Evolutionary conservation across 1,140 invertebrate species (phyloP).

Genomic region (Wiebesia pumilae): DNA sequence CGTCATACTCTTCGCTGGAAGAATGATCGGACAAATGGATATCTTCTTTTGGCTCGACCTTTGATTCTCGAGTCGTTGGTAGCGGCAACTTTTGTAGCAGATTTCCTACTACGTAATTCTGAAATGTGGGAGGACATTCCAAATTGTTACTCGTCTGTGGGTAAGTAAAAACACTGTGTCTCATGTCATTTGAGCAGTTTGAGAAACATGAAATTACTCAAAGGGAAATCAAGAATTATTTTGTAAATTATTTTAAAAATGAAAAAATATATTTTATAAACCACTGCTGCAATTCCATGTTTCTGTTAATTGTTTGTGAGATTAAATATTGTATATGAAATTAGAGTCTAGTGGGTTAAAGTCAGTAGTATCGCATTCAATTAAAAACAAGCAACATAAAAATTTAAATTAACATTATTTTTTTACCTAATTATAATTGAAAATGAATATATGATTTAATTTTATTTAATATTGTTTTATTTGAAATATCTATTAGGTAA

Average conservation of each 20-base stretch:
- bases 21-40: neutral
- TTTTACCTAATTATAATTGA: neutral
- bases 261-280: neutral
- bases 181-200: neutral
- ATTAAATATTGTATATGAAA: neutral
- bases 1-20: neutral
- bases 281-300: neutral
- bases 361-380: neutral
- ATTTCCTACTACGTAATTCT: conserved; percentile 53
- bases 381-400: neutral
- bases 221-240: neutral
- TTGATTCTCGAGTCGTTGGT: conserved; percentile 3
- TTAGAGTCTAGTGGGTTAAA: neutral
- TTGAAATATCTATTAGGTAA: neutral
- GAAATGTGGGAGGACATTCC: conserved; percentile 50
- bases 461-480: neutral
- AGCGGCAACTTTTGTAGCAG: conserved; percentile 46
- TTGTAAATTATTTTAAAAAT: neutral
- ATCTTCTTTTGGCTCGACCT: neutral
- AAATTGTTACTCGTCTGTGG: conserved; percentile 29
- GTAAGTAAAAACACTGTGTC: neutral
- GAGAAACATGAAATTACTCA: conserved; percentile 18
- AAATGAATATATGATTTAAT: neutral
- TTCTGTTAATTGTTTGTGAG: neutral
- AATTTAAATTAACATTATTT: neutral